These are phyloP conservation scores for Marisa cornuarietis DNA, from an alignment of 1,140 invertebrate species.

Conservation along the genomic window DNA sequence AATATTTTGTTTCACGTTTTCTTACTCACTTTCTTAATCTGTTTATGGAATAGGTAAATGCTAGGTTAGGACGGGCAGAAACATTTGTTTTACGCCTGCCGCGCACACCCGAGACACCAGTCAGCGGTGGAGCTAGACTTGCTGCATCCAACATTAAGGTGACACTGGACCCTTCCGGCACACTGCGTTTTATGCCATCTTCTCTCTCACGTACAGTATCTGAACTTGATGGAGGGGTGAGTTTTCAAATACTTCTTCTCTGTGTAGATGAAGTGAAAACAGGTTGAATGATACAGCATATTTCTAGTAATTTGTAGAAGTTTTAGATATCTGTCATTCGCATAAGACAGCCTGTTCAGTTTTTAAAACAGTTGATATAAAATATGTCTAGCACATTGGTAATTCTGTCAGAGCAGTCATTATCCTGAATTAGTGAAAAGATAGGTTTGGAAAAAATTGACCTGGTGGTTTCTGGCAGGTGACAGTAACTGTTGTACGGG, in stretches of 20 bases:
- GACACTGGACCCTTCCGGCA: conserved; percentile 55
- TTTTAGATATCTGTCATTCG: too few species aligned
- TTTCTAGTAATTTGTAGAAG: too few species aligned
- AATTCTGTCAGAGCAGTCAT: too few species aligned
- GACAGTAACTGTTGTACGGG: conserved; percentile 46
- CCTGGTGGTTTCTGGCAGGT: conserved; percentile 35
- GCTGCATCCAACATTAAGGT: conserved; percentile 28
- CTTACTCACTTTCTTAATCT: background rate
- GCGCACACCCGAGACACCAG: conserved; percentile 45
- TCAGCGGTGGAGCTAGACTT: conserved; percentile 53
- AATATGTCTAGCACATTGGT: too few species aligned
- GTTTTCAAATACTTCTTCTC: background rate
- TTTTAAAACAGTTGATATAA: too few species aligned
- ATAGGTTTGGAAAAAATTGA: too few species aligned
- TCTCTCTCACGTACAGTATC: conserved; percentile 46
- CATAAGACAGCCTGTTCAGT: too few species aligned
- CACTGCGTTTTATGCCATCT: conserved; percentile 54
- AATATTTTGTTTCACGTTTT: too few species aligned
- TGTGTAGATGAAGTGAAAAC: background rate
- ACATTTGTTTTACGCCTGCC: conserved; percentile 58
- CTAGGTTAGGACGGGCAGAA: conserved; percentile 40
- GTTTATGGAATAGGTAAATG: conserved; percentile 37
- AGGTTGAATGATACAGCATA: background rate
- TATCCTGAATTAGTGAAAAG: too few species aligned
- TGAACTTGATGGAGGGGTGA: conserved; percentile 53